A percentile compares a stretch with the other conserved stretches of the same genome.
Conservation (phyloP, 2,888 invertebrate species). For the Clostera curtula region DNA sequence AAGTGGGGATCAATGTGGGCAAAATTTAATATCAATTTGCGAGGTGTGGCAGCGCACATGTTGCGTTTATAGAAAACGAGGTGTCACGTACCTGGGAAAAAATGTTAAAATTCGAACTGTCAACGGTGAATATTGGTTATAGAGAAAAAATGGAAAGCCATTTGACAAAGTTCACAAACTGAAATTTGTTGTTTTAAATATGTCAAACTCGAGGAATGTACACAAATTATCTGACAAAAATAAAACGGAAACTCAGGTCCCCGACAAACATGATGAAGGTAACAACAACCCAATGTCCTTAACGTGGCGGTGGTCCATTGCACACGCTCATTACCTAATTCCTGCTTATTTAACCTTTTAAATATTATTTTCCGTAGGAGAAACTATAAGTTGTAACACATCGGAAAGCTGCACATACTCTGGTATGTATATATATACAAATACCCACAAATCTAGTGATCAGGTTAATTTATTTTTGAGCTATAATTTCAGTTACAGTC, state of each 20-base stretch:
- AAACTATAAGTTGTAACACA: slow-evolving; percentile 38
- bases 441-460: slow-evolving; percentile 3
- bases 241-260: slow-evolving; percentile 38
- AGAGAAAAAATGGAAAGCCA: slow-evolving; percentile 59
- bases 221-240: slow-evolving; percentile 57
- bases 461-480: too few relatives aligned
- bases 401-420: slow-evolving; percentile 54
- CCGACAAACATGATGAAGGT: slow-evolving; percentile 48
- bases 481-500: slow-evolving; percentile 51
- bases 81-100: too few relatives aligned
- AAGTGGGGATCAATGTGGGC: too few relatives aligned
- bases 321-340: too few relatives aligned
- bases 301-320: too few relatives aligned
- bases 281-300: slow-evolving; percentile 11
- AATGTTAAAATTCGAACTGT: slow-evolving; percentile 55
- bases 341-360: slow-evolving; percentile 9
- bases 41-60: too few relatives aligned
- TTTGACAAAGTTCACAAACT: slow-evolving; percentile 64
- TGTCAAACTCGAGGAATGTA: slow-evolving; percentile 66
- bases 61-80: too few relatives aligned
- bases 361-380: slow-evolving; percentile 43
- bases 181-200: slow-evolving; percentile 70
- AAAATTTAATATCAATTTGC: too few relatives aligned
- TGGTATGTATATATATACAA: slow-evolving; percentile 35
- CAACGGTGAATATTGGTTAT: slow-evolving; percentile 34